These are phyloP conservation scores for Eolophus roseicapilla DNA, from an alignment of 2,113 vertebrate species.

Conservation along the genomic window DNA sequence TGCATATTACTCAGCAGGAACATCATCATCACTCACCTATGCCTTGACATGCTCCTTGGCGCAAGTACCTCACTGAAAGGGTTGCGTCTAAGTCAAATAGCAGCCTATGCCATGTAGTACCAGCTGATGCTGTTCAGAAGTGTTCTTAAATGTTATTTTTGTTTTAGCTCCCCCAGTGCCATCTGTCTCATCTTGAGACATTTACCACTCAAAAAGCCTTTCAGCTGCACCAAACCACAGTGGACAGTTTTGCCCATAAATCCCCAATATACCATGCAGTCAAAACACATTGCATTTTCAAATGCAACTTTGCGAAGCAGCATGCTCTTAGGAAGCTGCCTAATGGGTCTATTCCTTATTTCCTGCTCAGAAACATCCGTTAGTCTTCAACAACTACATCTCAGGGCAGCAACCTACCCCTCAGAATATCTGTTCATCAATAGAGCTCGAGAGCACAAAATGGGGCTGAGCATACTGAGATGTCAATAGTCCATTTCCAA, in stretches of 20 bases:
- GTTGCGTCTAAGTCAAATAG: not conserved
- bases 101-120: not conserved
- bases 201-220: not conserved
- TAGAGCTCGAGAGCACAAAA: not conserved
- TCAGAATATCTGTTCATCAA: not conserved
- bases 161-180: not conserved
- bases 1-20: not conserved
- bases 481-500: not conserved
- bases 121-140: not conserved
- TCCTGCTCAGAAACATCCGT: not conserved
- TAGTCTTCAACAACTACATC: not conserved
- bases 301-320: not conserved
- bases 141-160: not conserved
- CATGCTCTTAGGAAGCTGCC: not conserved
- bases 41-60: not conserved
- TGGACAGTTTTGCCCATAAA: not conserved
- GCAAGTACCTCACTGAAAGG: rapidly evolving
- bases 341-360: not conserved
- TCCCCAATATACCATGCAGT: not conserved
- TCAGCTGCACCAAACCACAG: not conserved
- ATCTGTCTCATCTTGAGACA: rapidly evolving
- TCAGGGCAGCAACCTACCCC: not conserved
- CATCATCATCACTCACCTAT: rapidly evolving
- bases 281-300: not conserved
- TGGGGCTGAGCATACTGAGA: not conserved